Evolutionary conservation across 2,888 invertebrate species (phyloP), one percentile per base, ranked within the genome.

Genomic region (Pyralis farinalis): DNA sequence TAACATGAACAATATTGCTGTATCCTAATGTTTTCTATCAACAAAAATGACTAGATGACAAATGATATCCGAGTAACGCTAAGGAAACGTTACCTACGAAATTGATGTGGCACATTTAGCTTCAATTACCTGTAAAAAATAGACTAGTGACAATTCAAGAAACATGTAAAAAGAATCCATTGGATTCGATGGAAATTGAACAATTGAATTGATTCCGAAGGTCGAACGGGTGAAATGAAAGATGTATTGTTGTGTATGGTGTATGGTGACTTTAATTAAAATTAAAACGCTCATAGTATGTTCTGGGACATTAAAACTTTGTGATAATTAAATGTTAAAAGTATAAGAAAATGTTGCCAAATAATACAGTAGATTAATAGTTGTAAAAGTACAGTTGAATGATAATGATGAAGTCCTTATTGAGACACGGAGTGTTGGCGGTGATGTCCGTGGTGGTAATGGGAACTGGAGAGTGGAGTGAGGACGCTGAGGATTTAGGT

Each of bases 401-500:
- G 45, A 48, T 58, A 47, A 54, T 51, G 36, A 67, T 76, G 67
- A 68, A 56, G 63, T 59, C 56, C 34, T 47, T 74, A 53, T 40
- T 79, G 40, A 55, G 68, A 46, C 68, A 61, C 43, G 55, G 63
- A 40, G 48, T 72, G 49, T 40, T 85, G 49, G 63, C 64, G 7
- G 53, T 68, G 40, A 58, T 72, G 62, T 69, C 69, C 1, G 77
- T 66, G 9, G 44, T 75, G 40, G 85, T 80, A 35, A 45, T 59
- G n/a, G 83, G 76, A 1, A 82, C 83, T 0, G 86, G 88, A 1
- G 88, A 88, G 51, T 88, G 88, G 88, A 88, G 76, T 34, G 88
- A 88, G 57, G 88, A 88, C 47, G 88, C 88, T 0, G 88, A 88
- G 46, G 88, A 88, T 47, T 57, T 88, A 44, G 88, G 88, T 88